These are phyloP conservation scores for Lasiurus borealis DNA, from an alignment of 2,113 vertebrate species.

Conservation along the genomic window DNA sequence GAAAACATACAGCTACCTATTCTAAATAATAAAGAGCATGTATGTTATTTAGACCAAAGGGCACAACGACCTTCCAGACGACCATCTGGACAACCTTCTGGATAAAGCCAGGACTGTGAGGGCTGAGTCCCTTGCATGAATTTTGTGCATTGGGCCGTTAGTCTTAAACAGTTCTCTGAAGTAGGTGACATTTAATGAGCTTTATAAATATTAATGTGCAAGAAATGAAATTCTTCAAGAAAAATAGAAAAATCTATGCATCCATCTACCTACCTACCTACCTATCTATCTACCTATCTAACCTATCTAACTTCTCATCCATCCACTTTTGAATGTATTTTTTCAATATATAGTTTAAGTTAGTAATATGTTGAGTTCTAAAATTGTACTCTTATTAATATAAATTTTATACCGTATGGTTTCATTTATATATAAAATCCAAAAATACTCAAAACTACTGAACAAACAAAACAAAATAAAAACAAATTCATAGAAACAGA, in stretches of 20 bases:
- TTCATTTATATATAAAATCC: too few species aligned
- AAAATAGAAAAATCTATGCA: neutral
- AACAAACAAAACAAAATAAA: too few species aligned
- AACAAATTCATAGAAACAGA: too few species aligned
- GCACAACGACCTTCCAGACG: too few species aligned
- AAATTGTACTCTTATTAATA: neutral
- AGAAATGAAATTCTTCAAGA: neutral
- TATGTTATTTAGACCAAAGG: too few species aligned
- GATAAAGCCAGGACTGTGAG: too few species aligned
- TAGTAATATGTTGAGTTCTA: neutral
- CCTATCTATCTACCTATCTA: neutral
- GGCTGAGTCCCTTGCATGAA: too few species aligned
- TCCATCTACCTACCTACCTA: neutral
- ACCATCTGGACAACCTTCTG: too few species aligned
- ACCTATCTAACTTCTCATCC: neutral
- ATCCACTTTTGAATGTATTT: neutral
- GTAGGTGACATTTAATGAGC: constrained; percentile 10
- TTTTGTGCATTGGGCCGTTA: too few species aligned
- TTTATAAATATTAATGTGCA: neutral
- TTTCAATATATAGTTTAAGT: neutral
- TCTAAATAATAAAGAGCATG: too few species aligned
- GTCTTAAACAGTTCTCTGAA: neutral
- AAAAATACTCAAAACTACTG: too few species aligned
- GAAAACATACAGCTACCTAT: neutral
- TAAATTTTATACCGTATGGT: neutral